Evolutionary conservation across 2,797 vertebrate genomes (phyloP).

Genomic region (Rhincodon typus): DNA sequence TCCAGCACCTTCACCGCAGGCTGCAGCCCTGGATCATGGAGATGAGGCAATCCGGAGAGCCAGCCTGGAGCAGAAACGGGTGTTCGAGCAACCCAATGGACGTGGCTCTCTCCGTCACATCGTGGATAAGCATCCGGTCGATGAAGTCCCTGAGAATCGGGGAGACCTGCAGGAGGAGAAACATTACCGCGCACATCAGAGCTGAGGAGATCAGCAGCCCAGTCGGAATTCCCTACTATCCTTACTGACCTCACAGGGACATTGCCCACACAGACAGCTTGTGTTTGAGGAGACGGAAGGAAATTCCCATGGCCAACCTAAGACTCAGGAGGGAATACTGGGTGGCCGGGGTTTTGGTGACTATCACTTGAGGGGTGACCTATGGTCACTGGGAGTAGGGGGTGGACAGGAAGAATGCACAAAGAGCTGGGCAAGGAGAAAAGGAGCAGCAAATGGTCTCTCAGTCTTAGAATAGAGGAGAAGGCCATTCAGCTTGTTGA

Average conservation of each 20-base stretch:
- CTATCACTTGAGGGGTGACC: too few relatives aligned
- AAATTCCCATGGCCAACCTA: not conserved
- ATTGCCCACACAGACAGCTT: too few relatives aligned
- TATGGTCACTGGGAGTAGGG: too few relatives aligned
- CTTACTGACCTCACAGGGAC: too few relatives aligned
- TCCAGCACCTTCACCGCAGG: not conserved
- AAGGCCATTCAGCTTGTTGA: too few relatives aligned
- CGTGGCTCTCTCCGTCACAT: slow-evolving; percentile 80
- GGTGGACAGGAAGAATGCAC: not conserved
- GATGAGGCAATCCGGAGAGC: slow-evolving; percentile 90
- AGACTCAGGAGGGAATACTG: not conserved
- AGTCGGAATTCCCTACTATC: not conserved
- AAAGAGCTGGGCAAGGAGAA: not conserved
- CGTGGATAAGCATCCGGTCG: slow-evolving; percentile 87
- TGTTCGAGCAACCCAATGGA: slow-evolving; percentile 91
- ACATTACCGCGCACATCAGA: not conserved
- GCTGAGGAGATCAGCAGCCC: not conserved
- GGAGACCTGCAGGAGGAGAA: slow-evolving; percentile 63
- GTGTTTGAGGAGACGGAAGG: not conserved
- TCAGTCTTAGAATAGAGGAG: too few relatives aligned
- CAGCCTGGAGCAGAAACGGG: slow-evolving; percentile 90
- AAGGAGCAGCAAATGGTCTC: not conserved
- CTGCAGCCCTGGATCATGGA: slow-evolving; percentile 82
- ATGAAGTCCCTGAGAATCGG: slow-evolving; percentile 90
- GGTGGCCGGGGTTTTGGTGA: not conserved